Evolutionary conservation across 2,113 vertebrate species (phyloP).

Genomic region (Sapayoa aenigma): DNA sequence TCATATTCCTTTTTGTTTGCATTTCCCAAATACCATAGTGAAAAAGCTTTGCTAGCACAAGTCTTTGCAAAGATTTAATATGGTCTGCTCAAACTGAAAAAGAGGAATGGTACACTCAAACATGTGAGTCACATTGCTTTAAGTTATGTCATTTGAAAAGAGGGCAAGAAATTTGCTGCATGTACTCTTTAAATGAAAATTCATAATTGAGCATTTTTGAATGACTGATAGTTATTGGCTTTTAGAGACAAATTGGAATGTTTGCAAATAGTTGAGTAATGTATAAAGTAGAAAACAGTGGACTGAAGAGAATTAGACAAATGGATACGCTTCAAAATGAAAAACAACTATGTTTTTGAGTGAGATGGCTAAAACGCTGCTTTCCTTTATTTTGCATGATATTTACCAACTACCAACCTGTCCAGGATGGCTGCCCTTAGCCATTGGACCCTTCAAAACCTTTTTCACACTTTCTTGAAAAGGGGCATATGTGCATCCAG

Average conservation of each 20-base stretch:
- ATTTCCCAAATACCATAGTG: not conserved
- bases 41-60: not conserved
- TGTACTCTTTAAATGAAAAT: not conserved
- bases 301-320: not conserved
- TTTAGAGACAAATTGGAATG: not conserved
- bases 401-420: not conserved
- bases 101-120: not conserved
- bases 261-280: not conserved
- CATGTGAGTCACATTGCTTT: not conserved
- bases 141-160: not conserved
- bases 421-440: not conserved
- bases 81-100: not conserved
- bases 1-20: not conserved
- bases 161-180: not conserved
- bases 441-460: not conserved
- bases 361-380: not conserved
- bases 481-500: not conserved
- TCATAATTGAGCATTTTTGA: not conserved
- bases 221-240: not conserved
- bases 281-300: not conserved
- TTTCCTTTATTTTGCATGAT: not conserved
- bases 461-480: not conserved
- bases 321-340: not conserved
- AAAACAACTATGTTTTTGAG: not conserved
- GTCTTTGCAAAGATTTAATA: not conserved